phyloP scores from a whole-genome alignment of 2,888 invertebrate species.

The Strigamia crassipes region DNA sequence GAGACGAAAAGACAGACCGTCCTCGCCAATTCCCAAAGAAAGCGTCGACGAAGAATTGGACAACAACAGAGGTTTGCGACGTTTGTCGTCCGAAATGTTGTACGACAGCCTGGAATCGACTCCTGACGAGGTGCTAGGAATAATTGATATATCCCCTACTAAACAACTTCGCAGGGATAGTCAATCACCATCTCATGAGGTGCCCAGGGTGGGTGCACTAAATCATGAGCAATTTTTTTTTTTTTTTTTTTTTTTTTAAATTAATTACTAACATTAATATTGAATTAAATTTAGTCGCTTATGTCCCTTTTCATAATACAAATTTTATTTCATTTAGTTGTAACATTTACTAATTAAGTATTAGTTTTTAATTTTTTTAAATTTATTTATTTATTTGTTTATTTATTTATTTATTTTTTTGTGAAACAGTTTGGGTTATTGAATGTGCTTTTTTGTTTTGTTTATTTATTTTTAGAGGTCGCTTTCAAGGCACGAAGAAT shows the following conservation, averaged over 20 bases:
- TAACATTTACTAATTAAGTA: constrained; percentile 2
- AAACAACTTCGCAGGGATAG: constrained; percentile 46
- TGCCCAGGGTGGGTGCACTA: constrained; percentile 43
- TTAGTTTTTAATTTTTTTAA: constrained; percentile 12
- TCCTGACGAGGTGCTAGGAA: constrained; percentile 46
- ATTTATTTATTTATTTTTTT: constrained; percentile 43
- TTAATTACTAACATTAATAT: not conserved
- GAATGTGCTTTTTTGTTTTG: constrained; percentile 20
- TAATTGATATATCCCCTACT: constrained; percentile 47
- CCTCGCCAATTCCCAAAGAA: constrained; percentile 56
- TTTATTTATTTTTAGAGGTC: constrained; percentile 66
- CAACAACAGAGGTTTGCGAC: constrained; percentile 29
- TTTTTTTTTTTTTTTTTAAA: constrained; percentile 45
- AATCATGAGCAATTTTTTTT: constrained; percentile 43
- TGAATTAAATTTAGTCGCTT: not conserved
- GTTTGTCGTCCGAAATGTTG: constrained; percentile 22
- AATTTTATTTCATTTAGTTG: not conserved
- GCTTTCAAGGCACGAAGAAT: constrained; percentile 78
- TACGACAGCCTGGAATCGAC: constrained; percentile 43
- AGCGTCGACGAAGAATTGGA: constrained; percentile 52
- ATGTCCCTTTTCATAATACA: not conserved
- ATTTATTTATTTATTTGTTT: constrained; percentile 16
- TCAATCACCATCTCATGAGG: constrained; percentile 45
- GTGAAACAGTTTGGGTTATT: not conserved
- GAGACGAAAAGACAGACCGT: constrained; percentile 52